These are phyloP conservation scores for Hyla sarda DNA, from an alignment of 2,113 vertebrate species.

Conservation along the genomic window DNA sequence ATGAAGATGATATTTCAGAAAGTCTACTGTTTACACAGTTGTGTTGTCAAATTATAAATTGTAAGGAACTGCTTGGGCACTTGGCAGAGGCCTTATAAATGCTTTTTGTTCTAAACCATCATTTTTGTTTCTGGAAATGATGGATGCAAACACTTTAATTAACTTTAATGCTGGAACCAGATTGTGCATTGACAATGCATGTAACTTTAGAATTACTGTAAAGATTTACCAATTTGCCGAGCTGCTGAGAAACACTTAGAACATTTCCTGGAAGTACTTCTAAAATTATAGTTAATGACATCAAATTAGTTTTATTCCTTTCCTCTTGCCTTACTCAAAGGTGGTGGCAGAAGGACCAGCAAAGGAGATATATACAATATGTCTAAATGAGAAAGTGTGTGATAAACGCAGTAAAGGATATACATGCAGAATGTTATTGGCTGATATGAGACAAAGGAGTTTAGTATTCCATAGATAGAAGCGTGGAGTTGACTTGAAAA, in stretches of 20 bases:
- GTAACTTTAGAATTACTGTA: not conserved
- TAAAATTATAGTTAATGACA: not conserved
- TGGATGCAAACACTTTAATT: conserved; percentile 36
- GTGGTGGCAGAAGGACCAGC: not conserved
- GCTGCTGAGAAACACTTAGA: conserved; percentile 18
- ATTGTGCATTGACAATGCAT: conserved; percentile 26
- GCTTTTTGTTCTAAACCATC: conserved; percentile 24
- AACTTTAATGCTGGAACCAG: conserved; percentile 14
- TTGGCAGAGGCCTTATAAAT: conserved; percentile 13
- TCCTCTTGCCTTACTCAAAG: not conserved
- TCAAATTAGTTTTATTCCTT: not conserved
- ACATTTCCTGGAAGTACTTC: conserved; percentile 9
- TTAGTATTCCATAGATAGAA: not conserved
- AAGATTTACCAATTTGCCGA: conserved; percentile 14
- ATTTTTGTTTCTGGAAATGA: conserved; percentile 17
- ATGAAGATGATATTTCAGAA: conserved; percentile 30
- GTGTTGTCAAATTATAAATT: conserved; percentile 36
- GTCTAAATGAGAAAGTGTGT: not conserved
- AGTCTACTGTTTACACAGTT: conserved; percentile 20
- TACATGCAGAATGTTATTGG: not conserved
- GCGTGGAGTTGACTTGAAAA: not conserved
- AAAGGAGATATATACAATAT: not conserved
- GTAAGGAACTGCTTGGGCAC: conserved; percentile 35
- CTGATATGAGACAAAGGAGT: not conserved
- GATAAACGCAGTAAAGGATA: not conserved